Evolutionary conservation across 2,888 invertebrate genomes (phyloP).

Genomic region (Eupithecia vulgata): DNA sequence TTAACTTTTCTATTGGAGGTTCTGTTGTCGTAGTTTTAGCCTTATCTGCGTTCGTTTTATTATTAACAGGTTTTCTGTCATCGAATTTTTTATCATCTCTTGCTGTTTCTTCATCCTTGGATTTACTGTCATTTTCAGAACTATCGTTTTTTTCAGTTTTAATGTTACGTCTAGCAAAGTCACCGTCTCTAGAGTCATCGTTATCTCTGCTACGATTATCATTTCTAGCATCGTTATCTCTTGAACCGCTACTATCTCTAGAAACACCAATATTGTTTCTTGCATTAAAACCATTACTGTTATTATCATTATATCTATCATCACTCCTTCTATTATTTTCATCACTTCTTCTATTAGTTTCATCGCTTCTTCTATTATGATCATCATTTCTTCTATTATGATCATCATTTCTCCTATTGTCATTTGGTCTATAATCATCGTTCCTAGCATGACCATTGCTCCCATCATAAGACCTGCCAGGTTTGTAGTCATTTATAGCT

Average conservation of each 20-base stretch:
- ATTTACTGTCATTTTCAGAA: constrained; percentile 33
- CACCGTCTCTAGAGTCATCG: constrained; percentile 8
- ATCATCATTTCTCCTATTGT: neutral
- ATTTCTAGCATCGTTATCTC: neutral
- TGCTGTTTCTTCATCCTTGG: constrained; percentile 33
- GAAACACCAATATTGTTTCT: constrained; percentile 9
- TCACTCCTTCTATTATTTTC: neutral
- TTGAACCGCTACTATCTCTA: neutral
- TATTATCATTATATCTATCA: constrained; percentile 13
- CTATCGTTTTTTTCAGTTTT: constrained; percentile 31
- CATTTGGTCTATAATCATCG: constrained; percentile 6
- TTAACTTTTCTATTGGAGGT: constrained; percentile 49
- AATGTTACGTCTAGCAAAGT: neutral
- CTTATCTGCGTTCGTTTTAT: constrained; percentile 49
- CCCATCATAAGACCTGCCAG: constrained; percentile 1
- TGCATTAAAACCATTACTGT: constrained; percentile 5
- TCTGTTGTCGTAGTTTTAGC: constrained; percentile 41
- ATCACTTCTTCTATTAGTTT: constrained; percentile 1
- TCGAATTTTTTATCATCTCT: constrained; percentile 68
- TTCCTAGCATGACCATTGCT: constrained; percentile 15
- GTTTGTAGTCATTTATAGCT: neutral
- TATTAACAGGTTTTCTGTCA: constrained; percentile 55
- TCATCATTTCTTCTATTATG: neutral
- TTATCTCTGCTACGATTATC: constrained; percentile 13
- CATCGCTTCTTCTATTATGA: neutral